Percentiles rank a stretch among this genome's conserved stretches.
phyloP scores from a whole-genome alignment of 2,888 invertebrate genomes.

The Dromius quadrimaculatus region DNA sequence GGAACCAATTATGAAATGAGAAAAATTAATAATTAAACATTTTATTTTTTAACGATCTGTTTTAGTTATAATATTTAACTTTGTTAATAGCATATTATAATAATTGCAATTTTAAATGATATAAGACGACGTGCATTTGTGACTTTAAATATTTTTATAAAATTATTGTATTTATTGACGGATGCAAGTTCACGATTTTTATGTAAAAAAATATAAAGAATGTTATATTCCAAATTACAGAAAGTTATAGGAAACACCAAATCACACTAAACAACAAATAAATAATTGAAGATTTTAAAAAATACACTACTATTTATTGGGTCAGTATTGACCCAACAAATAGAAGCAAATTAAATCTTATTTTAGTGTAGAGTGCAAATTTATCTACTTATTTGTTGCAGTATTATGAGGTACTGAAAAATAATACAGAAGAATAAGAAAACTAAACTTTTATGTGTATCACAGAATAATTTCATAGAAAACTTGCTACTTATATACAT shows the following conservation, averaged over 20 bases:
- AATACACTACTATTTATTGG: too few relatives aligned
- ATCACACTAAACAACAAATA: conserved; percentile 33
- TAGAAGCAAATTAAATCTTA: conserved; percentile 23
- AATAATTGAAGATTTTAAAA: too few relatives aligned
- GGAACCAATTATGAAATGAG: conserved; percentile 24
- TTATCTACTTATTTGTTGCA: conserved; percentile 28
- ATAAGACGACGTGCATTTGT: conserved; percentile 38
- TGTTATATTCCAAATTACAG: conserved; percentile 36
- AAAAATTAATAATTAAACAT: conserved; percentile 16
- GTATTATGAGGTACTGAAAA: conserved; percentile 24
- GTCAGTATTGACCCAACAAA: conserved; percentile 8
- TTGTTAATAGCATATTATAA: conserved; percentile 35
- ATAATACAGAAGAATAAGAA: conserved; percentile 24
- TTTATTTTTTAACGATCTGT: conserved; percentile 24
- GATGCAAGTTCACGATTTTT: conserved; percentile 39
- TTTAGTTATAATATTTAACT: conserved; percentile 29
- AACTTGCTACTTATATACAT: conserved; percentile 38
- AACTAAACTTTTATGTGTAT: conserved; percentile 39
- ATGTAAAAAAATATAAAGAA: conserved; percentile 44
- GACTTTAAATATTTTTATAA: conserved; percentile 41
- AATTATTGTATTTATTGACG: conserved; percentile 50
- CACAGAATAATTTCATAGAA: conserved; percentile 49
- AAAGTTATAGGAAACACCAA: conserved; percentile 32
- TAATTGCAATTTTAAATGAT: conserved; percentile 26
- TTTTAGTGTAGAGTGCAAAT: conserved; percentile 41